Evolutionary conservation across 2,113 vertebrate genomes (phyloP).

Genomic region (Sapayoa aenigma): DNA sequence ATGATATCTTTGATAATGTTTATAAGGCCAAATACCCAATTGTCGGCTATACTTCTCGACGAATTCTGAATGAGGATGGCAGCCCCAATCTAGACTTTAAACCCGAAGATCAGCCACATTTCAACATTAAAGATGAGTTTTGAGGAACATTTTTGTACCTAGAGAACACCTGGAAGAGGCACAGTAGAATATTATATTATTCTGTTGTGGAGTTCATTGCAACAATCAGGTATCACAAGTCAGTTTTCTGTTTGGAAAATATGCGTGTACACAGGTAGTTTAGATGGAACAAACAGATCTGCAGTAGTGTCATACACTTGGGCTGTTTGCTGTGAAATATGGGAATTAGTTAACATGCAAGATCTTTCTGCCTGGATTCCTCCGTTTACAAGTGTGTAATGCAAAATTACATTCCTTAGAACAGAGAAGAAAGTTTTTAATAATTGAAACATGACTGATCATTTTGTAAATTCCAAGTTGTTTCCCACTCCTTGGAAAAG

Average conservation of each 20-base stretch:
- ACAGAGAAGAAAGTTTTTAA: not conserved
- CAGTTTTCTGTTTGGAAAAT: not conserved
- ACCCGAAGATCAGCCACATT: slow-evolving; percentile 91
- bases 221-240: not conserved
- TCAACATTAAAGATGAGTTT: slow-evolving; percentile 90
- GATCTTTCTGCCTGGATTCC: not conserved
- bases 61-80: slow-evolving; percentile 88
- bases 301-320: not conserved
- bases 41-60: slow-evolving; percentile 88
- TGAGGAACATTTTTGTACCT: slow-evolving; percentile 54
- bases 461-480: not conserved
- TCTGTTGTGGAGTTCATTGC: not conserved
- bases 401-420: not conserved
- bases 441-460: not conserved
- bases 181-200: not conserved
- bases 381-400: not conserved
- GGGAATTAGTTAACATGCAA: not conserved
- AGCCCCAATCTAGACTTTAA: slow-evolving; percentile 89
- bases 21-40: slow-evolving; percentile 97
- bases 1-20: slow-evolving; percentile 86
- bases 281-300: not conserved
- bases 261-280: not conserved
- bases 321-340: not conserved
- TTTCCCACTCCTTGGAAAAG: not conserved
- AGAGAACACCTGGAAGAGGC: not conserved